Evolutionary conservation across 2,888 invertebrate species (phyloP), one percentile per base, ranked within the genome.

Genomic region (Hecatera dysodea): DNA sequence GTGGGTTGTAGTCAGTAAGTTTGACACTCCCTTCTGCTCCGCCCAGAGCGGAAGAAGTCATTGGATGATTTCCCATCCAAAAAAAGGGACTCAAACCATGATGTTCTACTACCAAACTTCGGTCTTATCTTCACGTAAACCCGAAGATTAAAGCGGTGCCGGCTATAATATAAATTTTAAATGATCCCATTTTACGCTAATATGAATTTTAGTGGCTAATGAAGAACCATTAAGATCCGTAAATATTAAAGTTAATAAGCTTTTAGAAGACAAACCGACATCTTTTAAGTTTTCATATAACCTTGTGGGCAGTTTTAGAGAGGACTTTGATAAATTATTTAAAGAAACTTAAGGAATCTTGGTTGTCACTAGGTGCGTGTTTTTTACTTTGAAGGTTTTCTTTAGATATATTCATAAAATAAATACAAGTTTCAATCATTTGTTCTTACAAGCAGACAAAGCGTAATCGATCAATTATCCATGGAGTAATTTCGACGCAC

Each of bases 161-260:
- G 53, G 56, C 27, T 62, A 65, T 67, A 72, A 27, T 50, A 70
- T 78, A 72, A 67, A 79, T 82, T 80, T 80, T 80, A 67, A 71
- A 75, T 71, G 75, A 66, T 66, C 52, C 59, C 73, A 78, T 72
- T 78, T 78, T 66, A 81, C 50, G 78, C 53, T 73, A 64, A 66
- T 82, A 71, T 61, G 72, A 78, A 81, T 63, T 81, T 81, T 78
- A 78, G 60, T 63, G 63, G 59, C 63, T 81, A 72, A 78, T 72
- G 66, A 71, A 71, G 63, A 62, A 67, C 72, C 82, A 78, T 78
- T 81, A 78, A 71, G 78, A 64, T 53, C 55, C 52, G 48, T 82
- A 67, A 78, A 78, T 82, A 81, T 81, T 81, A 72, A 82, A 72
- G 60, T 81, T 77, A 70, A 66, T 77, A 66, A 81, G 63, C 66